A percentile compares a stretch with the other conserved stretches of the same genome.
Conservation (phyloP, 2,797 vertebrate species). For the Danio choprae region DNA sequence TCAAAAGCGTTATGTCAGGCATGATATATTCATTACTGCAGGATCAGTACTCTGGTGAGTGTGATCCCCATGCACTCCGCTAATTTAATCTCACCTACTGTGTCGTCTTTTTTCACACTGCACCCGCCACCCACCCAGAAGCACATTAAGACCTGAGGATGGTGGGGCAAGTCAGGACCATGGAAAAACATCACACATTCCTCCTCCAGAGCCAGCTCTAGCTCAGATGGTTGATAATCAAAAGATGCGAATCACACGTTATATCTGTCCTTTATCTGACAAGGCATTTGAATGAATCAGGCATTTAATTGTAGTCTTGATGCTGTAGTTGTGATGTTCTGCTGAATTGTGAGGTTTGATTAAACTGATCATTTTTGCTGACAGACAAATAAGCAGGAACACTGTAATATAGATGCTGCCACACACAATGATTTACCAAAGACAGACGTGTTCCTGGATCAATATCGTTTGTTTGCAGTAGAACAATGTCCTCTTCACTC, state of each 20-base stretch:
- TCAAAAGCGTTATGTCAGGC: slow-evolving; percentile 69
- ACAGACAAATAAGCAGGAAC: not conserved
- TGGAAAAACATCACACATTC: slow-evolving; percentile 54
- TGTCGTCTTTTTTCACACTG: slow-evolving; percentile 79
- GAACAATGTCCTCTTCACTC: not conserved
- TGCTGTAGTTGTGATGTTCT: slow-evolving; percentile 24
- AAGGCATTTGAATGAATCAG: slow-evolving; percentile 53
- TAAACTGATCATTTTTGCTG: slow-evolving; percentile 36
- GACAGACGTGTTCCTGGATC: not conserved
- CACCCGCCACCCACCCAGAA: slow-evolving; percentile 64
- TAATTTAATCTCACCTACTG: slow-evolving; percentile 85
- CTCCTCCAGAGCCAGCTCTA: not conserved
- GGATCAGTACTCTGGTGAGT: slow-evolving; percentile 78
- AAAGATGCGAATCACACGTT: slow-evolving; percentile 43
- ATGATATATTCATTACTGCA: slow-evolving; percentile 79
- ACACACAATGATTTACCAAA: slow-evolving; percentile 1
- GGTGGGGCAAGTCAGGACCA: slow-evolving; percentile 49
- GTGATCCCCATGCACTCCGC: slow-evolving; percentile 80
- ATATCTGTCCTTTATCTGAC: slow-evolving; percentile 42
- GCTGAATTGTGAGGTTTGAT: slow-evolving; percentile 27
- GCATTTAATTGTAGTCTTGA: slow-evolving; percentile 41
- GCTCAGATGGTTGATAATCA: slow-evolving; percentile 36
- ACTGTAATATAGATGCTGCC: not conserved
- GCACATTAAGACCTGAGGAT: slow-evolving; percentile 57
- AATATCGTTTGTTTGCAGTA: not conserved